Evolutionary conservation across 2,113 vertebrate species (phyloP).

Genomic region (Cyanistes caeruleus): DNA sequence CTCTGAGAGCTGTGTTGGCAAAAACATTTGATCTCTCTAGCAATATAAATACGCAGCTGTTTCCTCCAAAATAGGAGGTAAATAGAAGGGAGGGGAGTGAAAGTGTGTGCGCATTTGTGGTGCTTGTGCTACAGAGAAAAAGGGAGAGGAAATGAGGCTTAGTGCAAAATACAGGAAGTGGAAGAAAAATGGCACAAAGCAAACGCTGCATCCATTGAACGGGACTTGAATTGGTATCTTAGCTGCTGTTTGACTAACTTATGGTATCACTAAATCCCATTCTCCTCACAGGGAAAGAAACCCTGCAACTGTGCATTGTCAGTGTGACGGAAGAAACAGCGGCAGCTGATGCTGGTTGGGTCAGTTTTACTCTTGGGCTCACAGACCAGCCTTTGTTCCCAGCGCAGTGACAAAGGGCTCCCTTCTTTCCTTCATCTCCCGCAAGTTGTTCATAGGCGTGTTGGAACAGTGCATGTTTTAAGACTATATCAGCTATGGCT

Average conservation of each 20-base stretch:
- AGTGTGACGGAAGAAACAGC: slow-evolving; percentile 64
- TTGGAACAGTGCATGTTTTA: slow-evolving; percentile 30
- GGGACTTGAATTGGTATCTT: background rate
- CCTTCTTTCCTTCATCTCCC: slow-evolving; percentile 72
- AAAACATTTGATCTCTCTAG: background rate
- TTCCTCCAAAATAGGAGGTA: background rate
- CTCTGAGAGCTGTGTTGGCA: background rate
- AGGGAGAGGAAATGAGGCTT: slow-evolving; percentile 51
- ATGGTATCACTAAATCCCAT: slow-evolving; percentile 35
- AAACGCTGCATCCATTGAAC: slow-evolving; percentile 46
- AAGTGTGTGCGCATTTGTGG: background rate
- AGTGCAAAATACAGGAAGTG: slow-evolving; percentile 62
- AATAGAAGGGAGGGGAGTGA: background rate
- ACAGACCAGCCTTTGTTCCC: slow-evolving; percentile 75
- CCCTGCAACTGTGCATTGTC: slow-evolving; percentile 73
- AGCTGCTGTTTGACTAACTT: slow-evolving; percentile 19
- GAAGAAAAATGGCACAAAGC: slow-evolving; percentile 57
- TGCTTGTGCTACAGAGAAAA: background rate
- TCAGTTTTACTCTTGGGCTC: slow-evolving; percentile 15
- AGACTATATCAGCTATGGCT: slow-evolving; percentile 37
- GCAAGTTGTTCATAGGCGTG: slow-evolving; percentile 12
- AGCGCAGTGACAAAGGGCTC: slow-evolving; percentile 55
- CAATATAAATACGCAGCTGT: background rate
- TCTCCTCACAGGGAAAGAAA: slow-evolving; percentile 49
- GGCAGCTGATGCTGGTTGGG: slow-evolving; percentile 73